phyloP scores from a whole-genome alignment of 30 jellyfish, hydroid and myxozoan genomes.

The Catostylus mosaicus region DNA sequence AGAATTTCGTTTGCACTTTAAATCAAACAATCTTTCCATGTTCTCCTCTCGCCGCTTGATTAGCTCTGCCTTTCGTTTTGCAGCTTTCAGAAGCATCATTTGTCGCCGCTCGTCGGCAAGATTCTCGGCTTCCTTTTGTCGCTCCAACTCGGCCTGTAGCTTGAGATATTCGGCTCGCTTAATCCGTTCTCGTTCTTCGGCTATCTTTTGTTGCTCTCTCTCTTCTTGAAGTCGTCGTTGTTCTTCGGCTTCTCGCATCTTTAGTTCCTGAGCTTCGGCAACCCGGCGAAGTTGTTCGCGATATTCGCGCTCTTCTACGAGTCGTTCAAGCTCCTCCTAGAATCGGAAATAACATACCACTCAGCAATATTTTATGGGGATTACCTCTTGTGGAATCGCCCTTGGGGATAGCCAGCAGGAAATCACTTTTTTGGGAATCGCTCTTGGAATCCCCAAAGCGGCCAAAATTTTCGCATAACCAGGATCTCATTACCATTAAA shows the following conservation, averaged over 20 bases:
- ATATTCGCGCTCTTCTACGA: slow-evolving; percentile 69
- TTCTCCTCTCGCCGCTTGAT: slow-evolving; percentile 61
- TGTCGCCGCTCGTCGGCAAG: slow-evolving; percentile 57
- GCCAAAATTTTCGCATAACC: too few relatives aligned
- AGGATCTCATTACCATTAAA: too few relatives aligned
- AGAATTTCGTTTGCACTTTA: slow-evolving; percentile 36
- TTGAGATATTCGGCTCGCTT: slow-evolving; percentile 54
- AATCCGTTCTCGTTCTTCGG: slow-evolving; percentile 66
- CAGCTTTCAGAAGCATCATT: slow-evolving; percentile 40
- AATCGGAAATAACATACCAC: too few relatives aligned
- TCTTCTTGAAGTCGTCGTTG: slow-evolving; percentile 34
- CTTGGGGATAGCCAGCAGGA: too few relatives aligned
- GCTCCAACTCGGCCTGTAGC: slow-evolving; percentile 65
- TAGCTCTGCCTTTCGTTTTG: slow-evolving; percentile 57
- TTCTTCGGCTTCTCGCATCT: slow-evolving; percentile 66
- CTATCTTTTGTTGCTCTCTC: slow-evolving; percentile 49
- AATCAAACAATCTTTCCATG: slow-evolving; percentile 49
- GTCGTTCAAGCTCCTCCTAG: slow-evolving; percentile 71
- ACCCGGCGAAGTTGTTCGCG: slow-evolving; percentile 69
- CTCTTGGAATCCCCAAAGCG: too few relatives aligned
- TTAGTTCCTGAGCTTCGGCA: slow-evolving; percentile 69
- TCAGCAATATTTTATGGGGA: too few relatives aligned
- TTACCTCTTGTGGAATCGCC: too few relatives aligned
- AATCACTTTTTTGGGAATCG: too few relatives aligned
- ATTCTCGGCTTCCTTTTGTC: slow-evolving; percentile 61